Evolutionary conservation across 2,113 vertebrate species (phyloP).

Genomic region (Falco punctatus): DNA sequence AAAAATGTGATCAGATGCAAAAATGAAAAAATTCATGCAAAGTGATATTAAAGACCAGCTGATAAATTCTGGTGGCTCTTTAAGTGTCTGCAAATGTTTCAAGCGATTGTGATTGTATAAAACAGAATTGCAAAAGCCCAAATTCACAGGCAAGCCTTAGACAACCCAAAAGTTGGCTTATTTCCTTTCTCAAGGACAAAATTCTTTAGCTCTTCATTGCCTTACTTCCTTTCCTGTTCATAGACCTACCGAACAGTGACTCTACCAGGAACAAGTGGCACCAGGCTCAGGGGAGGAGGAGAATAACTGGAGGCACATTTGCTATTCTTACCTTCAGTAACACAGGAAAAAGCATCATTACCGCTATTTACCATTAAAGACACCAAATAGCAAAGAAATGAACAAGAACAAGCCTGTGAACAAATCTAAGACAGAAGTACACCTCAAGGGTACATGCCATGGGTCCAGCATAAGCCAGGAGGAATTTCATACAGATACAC

Average conservation of each 20-base stretch:
- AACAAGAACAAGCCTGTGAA: background rate
- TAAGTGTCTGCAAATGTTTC: background rate
- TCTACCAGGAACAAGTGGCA: background rate
- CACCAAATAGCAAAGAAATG: background rate
- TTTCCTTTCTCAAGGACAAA: constrained; percentile 21
- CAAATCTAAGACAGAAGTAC: background rate
- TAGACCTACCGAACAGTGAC: background rate
- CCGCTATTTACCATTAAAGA: background rate
- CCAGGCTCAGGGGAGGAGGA: background rate
- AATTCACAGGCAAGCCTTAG: constrained; percentile 2
- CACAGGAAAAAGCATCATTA: background rate
- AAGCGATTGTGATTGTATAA: background rate
- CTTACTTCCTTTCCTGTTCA: background rate
- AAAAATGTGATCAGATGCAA: background rate
- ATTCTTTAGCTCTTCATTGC: background rate
- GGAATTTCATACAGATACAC: background rate
- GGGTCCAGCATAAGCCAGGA: background rate
- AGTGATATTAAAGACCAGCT: background rate
- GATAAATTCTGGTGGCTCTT: background rate
- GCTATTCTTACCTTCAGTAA: background rate
- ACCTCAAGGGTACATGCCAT: background rate
- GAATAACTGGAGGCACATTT: background rate
- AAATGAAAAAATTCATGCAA: background rate
- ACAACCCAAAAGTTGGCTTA: background rate
- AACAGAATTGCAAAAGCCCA: constrained; percentile 1